A percentile compares a stretch with the other conserved stretches of the same genome.
These are phyloP conservation scores for Porites cylindrica DNA, from an alignment of 92 coral and sea anemone genomes.

Conservation along the genomic window DNA sequence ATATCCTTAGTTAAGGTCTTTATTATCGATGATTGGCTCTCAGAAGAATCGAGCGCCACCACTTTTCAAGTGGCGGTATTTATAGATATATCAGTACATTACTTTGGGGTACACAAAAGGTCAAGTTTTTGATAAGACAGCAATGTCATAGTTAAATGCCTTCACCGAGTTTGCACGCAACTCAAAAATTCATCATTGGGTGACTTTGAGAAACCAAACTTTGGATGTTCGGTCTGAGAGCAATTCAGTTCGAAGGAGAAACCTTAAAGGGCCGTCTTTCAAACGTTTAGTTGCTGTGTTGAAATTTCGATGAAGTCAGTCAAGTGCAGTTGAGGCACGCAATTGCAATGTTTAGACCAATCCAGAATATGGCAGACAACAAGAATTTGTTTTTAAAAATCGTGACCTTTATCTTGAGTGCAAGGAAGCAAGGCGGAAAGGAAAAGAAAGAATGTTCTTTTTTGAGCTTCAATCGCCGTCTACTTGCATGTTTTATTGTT, in stretches of 20 bases:
- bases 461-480: not conserved
- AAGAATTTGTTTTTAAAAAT: not conserved
- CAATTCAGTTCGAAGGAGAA: not conserved
- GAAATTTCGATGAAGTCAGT: not conserved
- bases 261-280: not conserved
- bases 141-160: conserved; percentile 1
- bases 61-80: conserved; percentile 32
- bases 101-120: conserved; percentile 21
- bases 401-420: conserved; percentile 25
- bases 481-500: not conserved
- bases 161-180: conserved; percentile 47
- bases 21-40: conserved; percentile 26
- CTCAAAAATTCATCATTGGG: conserved; percentile 3
- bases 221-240: not conserved
- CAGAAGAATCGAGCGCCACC: not conserved
- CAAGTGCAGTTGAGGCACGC: conserved; percentile 1
- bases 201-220: not conserved
- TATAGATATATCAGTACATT: conserved; percentile 34
- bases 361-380: not conserved
- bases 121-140: conserved; percentile 37
- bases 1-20: conserved; percentile 1
- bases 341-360: conserved; percentile 12
- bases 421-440: not conserved
- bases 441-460: conserved; percentile 32
- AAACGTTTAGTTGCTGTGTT: not conserved